Percentiles rank a stretch among this genome's conserved stretches.
Evolutionary conservation across 2,113 vertebrate species (phyloP).

Genomic region (Nothoprocta pentlandii): DNA sequence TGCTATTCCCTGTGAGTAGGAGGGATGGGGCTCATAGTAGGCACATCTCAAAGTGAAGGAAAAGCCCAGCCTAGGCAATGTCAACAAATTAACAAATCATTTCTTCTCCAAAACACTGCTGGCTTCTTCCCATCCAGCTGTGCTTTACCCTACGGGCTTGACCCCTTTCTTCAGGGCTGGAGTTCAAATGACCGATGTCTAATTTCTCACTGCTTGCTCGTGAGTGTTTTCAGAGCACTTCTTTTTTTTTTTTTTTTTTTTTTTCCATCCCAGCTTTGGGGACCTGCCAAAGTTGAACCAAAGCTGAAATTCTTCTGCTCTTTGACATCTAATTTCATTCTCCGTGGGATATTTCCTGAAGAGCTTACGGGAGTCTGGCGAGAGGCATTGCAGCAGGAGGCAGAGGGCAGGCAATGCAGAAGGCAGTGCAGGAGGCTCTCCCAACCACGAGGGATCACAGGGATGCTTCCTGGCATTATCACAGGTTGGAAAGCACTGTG

Average conservation of each 20-base stretch:
- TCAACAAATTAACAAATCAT: conserved; percentile 56
- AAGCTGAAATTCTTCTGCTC: conserved; percentile 15
- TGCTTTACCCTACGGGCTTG: conserved; percentile 30
- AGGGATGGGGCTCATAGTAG: accelerated
- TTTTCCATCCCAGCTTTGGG: not conserved
- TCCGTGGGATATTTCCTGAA: conserved; percentile 16
- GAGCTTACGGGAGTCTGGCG: not conserved
- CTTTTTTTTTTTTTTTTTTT: not conserved
- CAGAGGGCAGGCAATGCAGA: not conserved
- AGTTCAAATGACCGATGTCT: conserved; percentile 44
- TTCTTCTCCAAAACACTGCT: conserved; percentile 29
- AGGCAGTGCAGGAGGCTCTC: accelerated
- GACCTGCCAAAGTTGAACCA: conserved; percentile 18
- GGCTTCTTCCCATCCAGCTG: conserved; percentile 54
- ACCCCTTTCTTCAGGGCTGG: conserved; percentile 24
- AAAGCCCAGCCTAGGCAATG: not conserved
- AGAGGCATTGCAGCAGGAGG: not conserved
- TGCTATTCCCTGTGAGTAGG: accelerated
- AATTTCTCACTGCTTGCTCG: conserved; percentile 45
- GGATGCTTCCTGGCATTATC: not conserved
- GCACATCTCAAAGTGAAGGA: not conserved
- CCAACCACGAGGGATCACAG: accelerated
- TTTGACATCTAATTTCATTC: conserved; percentile 44
- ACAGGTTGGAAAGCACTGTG: not conserved
- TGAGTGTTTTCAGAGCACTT: conserved; percentile 36